A percentile compares a stretch with the other conserved stretches of the same genome.
Conservation (phyloP, 2,888 invertebrate genomes). For the Cynaeus angustus region DNA sequence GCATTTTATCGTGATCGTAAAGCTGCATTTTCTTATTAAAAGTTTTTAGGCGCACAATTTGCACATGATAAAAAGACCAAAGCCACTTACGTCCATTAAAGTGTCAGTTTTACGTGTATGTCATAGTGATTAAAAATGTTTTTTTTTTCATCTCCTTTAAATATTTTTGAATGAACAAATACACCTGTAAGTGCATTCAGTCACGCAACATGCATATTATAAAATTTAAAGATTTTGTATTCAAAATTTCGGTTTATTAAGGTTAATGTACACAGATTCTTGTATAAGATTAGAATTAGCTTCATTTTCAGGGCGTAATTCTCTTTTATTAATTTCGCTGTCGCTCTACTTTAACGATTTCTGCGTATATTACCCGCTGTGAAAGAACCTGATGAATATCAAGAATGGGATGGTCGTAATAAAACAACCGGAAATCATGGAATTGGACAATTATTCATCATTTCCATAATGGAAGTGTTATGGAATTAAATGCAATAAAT, state of each 20-base stretch:
- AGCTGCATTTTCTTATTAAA: too few relatives aligned
- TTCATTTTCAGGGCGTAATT: constrained; percentile 8
- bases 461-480: constrained; percentile 18
- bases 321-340: constrained; percentile 2
- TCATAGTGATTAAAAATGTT: too few relatives aligned
- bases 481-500: constrained; percentile 13
- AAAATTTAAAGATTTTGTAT: neutral
- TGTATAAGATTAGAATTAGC: neutral
- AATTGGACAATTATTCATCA: constrained; percentile 9
- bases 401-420: constrained; percentile 22
- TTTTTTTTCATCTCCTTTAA: too few relatives aligned
- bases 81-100: too few relatives aligned
- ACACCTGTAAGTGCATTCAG: neutral
- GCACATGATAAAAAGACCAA: too few relatives aligned
- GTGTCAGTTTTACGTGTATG: too few relatives aligned
- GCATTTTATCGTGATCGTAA: too few relatives aligned
- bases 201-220: neutral
- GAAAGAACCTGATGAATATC: constrained; percentile 23
- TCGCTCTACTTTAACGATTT: constrained; percentile 12
- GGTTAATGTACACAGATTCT: neutral
- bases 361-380: constrained; percentile 11
- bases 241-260: neutral
- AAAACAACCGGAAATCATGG: constrained; percentile 24
- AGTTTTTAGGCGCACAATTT: too few relatives aligned
- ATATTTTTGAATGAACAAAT: too few relatives aligned